Base-by-base conservation (phyloP, 2,888 invertebrate species). In the Ryuthela nishihirai region DNA sequence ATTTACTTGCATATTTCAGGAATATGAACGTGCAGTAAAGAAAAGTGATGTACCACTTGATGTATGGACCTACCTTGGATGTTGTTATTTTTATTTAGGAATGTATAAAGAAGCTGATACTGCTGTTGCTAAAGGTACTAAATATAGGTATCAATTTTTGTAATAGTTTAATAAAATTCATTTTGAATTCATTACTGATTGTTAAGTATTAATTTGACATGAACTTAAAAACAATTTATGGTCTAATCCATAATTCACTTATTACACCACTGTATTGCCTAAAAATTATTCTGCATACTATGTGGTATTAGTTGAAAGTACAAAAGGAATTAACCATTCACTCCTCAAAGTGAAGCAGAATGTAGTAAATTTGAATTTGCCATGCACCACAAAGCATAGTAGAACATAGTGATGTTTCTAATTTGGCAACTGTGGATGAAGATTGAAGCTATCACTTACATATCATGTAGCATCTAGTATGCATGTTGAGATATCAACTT, bases 71-170 rank as follows among this genome's bases (percentile, higher is more conserved):
- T 93, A 93, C 74, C 77, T 93, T 10, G 94, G 92, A 2, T 95
- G 97, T 66, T 94, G 94, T 73, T 90, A 90, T 75, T 98, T 98
- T 74, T 95, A 92, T 72, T 78, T 98, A 69, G 94, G 93, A 76
- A 82, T 86, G 83, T 86, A 87, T 70, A 78, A 81, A 20, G 85
- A 87, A 69, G 75, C 79, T 15, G 81, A 84, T 18, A 83, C 86
- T 59, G 83, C 73, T 26, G 74, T 72, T n/a, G 68, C 72, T 29
- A 77, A 75, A 72, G 76, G 76, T 75, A 32, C n/a, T n/a, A n/a
- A n/a, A n/a, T n/a, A n/a, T n/a, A n/a, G n/a, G n/a, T n/a, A n/a
- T 34, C 29, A 29, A 10, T 29, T 29, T n/a, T 29, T 29, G n/a
- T 32, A 38, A 2, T 18, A 15, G 25, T 18, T 24, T 38, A 42